Evolutionary conservation across 2,888 invertebrate genomes (phyloP), one percentile per base, ranked within the genome.

Genomic region (Tachina fera): DNA sequence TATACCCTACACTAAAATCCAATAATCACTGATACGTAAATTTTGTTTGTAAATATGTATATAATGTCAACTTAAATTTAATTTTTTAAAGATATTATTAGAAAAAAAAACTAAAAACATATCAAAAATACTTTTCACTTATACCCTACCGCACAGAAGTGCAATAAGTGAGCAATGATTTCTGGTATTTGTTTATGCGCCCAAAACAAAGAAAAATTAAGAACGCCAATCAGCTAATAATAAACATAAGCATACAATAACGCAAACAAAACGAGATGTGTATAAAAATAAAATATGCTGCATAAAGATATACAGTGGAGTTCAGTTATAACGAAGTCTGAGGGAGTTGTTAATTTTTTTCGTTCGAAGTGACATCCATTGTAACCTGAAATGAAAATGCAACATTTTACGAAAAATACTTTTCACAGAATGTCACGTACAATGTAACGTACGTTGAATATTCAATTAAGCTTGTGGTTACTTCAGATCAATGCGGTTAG

Each of bases 181-280:
- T 84, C 78, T 68, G 82, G 65, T 70, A 85, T 83, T 70, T 86
- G 84, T 79, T 67, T 68, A 86, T 67, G 72, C 43, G 58, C 22
- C 63, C 51, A 65, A 79, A 82, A 75, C 72, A 75, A 76, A 79
- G 72, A 75, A 76, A 78, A 81, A 77, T 75, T 84, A 78, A 78
- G 74, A 87, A 81, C 67, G 75, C 71, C 87, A 74, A 81, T 82
- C 56, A 77, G 77, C 76, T 86, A 83, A 81, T 78, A 74, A 77
- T 83, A 81, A 68, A 86, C 39, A 78, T 19, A 79, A 75, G 72
- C 70, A 71, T 60, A 51, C 43, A 19, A 71, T 14, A 14, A 43
- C 13, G 16, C 0, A 31, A 61, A 78, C n/a, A 11, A 14, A 41
- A 41, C 16, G n/a, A 41, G 10, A 51, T 31, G 5, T 31, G 31